phyloP scores from a whole-genome alignment of 2,797 vertebrate species.

The Jordanella pulchra region DNA sequence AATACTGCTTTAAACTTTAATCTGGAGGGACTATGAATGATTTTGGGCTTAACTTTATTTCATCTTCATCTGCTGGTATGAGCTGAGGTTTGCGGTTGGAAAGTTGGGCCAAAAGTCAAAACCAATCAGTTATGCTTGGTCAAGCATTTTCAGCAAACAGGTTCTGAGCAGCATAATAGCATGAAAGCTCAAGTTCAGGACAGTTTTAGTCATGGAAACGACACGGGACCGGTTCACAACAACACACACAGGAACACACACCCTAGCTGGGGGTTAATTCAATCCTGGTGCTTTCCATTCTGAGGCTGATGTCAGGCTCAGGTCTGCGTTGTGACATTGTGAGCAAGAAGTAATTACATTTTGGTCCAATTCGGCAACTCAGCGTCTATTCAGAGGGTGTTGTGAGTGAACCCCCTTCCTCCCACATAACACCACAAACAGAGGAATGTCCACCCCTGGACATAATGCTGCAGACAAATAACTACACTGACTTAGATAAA shows the following conservation, averaged over 20 bases:
- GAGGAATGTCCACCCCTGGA: constrained; percentile 68
- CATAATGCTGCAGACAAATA: constrained; percentile 45
- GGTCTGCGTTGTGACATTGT: constrained; percentile 79
- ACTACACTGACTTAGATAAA: constrained; percentile 22
- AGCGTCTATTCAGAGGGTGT: constrained; percentile 72
- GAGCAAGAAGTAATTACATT: constrained; percentile 81
- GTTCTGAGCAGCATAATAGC: constrained; percentile 43
- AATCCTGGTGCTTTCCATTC: constrained; percentile 73
- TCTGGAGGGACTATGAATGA: neutral
- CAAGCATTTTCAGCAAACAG: constrained; percentile 52
- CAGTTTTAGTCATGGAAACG: constrained; percentile 53
- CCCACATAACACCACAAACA: constrained; percentile 64
- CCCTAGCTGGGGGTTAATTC: constrained; percentile 77
- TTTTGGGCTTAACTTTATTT: constrained; percentile 11
- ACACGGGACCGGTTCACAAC: constrained; percentile 53
- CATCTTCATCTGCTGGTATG: constrained; percentile 39
- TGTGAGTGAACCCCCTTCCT: constrained; percentile 68
- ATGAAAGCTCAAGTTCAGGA: constrained; percentile 45
- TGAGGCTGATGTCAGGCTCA: constrained; percentile 75
- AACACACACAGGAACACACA: constrained; percentile 58
- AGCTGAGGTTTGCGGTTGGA: constrained; percentile 43
- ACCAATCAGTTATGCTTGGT: constrained; percentile 44
- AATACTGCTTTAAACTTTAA: neutral
- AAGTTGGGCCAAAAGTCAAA: constrained; percentile 56
- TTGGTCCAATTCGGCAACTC: constrained; percentile 74